Conservation (phyloP, 2,113 vertebrate genomes). For the Callorhinus ursinus region DNA sequence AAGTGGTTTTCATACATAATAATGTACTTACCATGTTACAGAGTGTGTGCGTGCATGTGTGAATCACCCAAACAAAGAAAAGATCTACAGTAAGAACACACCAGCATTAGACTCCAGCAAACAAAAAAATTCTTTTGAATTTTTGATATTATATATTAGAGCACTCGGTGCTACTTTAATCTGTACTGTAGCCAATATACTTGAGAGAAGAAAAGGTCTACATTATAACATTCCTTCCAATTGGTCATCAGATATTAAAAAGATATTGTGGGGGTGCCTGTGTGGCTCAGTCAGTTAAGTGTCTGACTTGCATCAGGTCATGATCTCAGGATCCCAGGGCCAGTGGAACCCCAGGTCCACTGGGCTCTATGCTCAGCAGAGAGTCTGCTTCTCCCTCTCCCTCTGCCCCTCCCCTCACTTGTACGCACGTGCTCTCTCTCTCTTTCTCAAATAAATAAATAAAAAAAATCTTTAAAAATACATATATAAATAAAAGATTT, state of each 20-base stretch:
- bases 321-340: not conserved
- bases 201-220: not conserved
- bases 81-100: not conserved
- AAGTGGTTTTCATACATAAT: not conserved
- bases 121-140: not conserved
- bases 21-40: not conserved
- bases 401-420: not conserved
- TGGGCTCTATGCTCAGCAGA: not conserved
- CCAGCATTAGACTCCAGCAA: not conserved
- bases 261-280: not conserved
- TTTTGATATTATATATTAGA: not conserved
- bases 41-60: not conserved
- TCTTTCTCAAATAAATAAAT: not conserved
- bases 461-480: not conserved
- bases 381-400: not conserved
- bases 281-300: not conserved
- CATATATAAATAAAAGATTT: not conserved
- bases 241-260: not conserved
- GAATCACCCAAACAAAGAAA: not conserved
- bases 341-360: not conserved
- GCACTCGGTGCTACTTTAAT: not conserved
- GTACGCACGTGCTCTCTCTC: not conserved
- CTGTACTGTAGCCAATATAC: not conserved
- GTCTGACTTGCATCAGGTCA: not conserved
- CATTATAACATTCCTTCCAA: not conserved